phyloP scores from a whole-genome alignment of 1,140 invertebrate genomes.

The Lepidurus apus region DNA sequence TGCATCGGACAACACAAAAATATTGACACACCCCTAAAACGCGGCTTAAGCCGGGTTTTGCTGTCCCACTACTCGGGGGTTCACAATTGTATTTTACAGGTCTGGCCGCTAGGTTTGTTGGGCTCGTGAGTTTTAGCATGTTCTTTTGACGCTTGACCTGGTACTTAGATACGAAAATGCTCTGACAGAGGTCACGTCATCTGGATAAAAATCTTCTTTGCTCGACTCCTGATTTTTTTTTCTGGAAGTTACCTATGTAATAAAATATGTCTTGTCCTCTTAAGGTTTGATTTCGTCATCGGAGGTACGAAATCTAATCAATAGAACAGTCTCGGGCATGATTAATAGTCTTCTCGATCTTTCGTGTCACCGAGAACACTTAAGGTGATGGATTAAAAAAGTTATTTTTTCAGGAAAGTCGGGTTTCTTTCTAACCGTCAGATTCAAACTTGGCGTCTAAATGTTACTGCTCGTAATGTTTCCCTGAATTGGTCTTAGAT shows the following conservation, averaged over 20 bases:
- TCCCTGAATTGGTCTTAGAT: not conserved
- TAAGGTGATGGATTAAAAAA: not conserved
- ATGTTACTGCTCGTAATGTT: not conserved
- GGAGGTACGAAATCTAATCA: not conserved
- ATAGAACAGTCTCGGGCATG: not conserved
- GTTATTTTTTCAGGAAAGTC: not conserved
- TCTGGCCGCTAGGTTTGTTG: too few relatives aligned
- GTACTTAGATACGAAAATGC: too few relatives aligned
- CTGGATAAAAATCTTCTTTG: too few relatives aligned
- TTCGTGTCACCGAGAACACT: not conserved
- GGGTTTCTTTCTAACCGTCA: not conserved
- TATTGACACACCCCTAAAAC: not conserved
- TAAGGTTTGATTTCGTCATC: not conserved
- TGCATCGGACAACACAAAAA: not conserved
- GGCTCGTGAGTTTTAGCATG: too few relatives aligned
- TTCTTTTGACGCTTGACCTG: too few relatives aligned
- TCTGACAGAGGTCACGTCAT: too few relatives aligned
- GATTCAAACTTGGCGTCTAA: not conserved
- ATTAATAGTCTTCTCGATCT: not conserved
- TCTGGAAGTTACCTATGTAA: not conserved
- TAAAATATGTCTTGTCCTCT: not conserved
- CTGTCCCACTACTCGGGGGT: too few relatives aligned
- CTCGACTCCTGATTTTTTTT: not conserved
- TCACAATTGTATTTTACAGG: too few relatives aligned
- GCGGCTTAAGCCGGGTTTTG: too few relatives aligned